A percentile compares a stretch with the other conserved stretches of the same genome.
Conservation (phyloP, 2,797 vertebrate species). For the Apogon talboti region DNA sequence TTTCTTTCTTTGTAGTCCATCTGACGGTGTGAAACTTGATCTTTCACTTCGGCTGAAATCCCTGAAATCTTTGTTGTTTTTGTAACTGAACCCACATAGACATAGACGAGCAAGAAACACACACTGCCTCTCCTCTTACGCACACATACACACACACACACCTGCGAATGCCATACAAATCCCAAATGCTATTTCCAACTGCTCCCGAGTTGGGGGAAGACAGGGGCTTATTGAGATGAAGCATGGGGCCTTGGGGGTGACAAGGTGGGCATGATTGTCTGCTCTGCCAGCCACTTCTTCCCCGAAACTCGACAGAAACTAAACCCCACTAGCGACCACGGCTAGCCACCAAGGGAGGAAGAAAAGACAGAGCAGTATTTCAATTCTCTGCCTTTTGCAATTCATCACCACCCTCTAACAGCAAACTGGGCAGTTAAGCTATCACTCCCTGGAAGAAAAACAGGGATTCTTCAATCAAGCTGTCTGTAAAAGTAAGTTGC, state of each 20-base stretch:
- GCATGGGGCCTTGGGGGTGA: constrained; percentile 73
- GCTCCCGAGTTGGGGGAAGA: constrained; percentile 59
- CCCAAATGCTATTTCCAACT: constrained; percentile 59
- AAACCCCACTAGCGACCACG: constrained; percentile 54
- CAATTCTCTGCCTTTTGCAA: constrained; percentile 59
- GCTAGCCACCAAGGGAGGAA: constrained; percentile 52
- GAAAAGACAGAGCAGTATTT: constrained; percentile 56
- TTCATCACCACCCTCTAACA: constrained; percentile 60
- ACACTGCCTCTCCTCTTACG: background rate
- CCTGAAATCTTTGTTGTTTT: constrained; percentile 58
- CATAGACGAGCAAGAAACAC: constrained; percentile 3
- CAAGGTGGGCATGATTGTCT: constrained; percentile 75
- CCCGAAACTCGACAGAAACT: constrained; percentile 50
- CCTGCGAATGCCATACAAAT: constrained; percentile 40
- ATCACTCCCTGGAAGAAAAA: constrained; percentile 49
- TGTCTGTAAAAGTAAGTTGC: constrained; percentile 42
- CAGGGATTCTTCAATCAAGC: constrained; percentile 48
- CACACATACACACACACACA: constrained; percentile 29
- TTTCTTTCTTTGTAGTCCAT: constrained; percentile 37
- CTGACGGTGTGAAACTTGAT: constrained; percentile 73
- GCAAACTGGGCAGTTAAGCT: constrained; percentile 51
- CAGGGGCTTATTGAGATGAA: constrained; percentile 80
- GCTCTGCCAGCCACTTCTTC: constrained; percentile 57
- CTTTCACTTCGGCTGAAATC: constrained; percentile 61
- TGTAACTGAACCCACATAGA: constrained; percentile 17